These are phyloP conservation scores for Rhopalosiphum padi DNA, from an alignment of 1,140 invertebrate species.

Conservation along the genomic window DNA sequence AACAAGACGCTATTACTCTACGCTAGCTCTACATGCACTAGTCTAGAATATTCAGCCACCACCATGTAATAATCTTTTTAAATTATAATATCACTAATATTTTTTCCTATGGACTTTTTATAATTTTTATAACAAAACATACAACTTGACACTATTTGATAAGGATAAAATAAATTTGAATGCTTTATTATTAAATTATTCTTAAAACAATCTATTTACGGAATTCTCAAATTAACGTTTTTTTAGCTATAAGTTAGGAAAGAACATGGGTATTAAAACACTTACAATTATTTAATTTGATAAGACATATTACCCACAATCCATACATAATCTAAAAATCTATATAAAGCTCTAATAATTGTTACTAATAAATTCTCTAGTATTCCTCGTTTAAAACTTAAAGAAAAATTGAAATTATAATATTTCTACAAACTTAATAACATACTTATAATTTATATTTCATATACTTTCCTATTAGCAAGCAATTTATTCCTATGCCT, in stretches of 20 bases:
- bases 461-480: conserved; percentile 11
- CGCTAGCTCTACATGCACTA: conserved; percentile 57
- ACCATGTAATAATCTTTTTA: conserved; percentile 31
- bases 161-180: neutral
- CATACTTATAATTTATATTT: neutral
- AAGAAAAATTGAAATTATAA: conserved; percentile 19
- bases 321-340: conserved; percentile 33
- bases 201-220: conserved; percentile 30
- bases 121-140: neutral
- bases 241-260: neutral
- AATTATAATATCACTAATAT: neutral
- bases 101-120: neutral
- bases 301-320: neutral
- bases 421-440: neutral
- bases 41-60: conserved; percentile 49
- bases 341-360: conserved; percentile 50
- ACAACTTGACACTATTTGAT: neutral
- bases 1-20: conserved; percentile 57
- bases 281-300: neutral
- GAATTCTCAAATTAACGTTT: neutral
- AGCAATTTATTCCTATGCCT: conserved; percentile 29
- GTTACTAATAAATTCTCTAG: neutral
- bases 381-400: neutral
- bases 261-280: neutral
- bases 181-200: neutral